Evolutionary conservation across 2,797 vertebrate species (phyloP).

Genomic region (Hyperoplus lanceolatus): DNA sequence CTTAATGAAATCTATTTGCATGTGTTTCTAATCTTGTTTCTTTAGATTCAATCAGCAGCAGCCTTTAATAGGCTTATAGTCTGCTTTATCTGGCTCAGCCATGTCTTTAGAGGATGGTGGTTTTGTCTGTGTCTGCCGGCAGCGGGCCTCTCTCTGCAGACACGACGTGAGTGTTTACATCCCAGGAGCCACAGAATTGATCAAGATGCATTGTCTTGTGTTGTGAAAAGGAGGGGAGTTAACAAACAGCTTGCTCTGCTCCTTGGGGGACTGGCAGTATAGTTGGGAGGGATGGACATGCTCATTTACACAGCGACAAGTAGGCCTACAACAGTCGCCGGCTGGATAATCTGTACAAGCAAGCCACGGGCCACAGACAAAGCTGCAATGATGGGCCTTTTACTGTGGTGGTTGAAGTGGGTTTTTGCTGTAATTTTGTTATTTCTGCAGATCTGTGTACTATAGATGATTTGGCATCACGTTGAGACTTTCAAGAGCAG

Average conservation of each 20-base stretch:
- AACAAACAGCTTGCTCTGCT: neutral
- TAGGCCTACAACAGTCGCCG: neutral
- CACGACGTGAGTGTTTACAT: slow-evolving; percentile 24
- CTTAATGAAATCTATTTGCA: slow-evolving; percentile 53
- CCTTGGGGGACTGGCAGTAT: neutral
- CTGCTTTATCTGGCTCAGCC: slow-evolving; percentile 48
- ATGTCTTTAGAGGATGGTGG: slow-evolving; percentile 12
- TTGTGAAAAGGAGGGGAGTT: neutral
- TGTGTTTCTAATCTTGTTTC: slow-evolving; percentile 55
- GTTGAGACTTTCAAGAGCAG: neutral
- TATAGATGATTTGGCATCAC: neutral
- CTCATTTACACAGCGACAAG: slow-evolving; percentile 13
- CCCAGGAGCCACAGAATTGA: slow-evolving; percentile 10
- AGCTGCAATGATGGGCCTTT: neutral
- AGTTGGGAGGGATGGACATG: neutral
- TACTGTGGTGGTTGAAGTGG: no score
- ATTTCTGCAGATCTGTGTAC: neutral
- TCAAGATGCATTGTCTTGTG: neutral
- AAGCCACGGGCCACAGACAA: neutral
- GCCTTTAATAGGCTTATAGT: slow-evolving; percentile 39
- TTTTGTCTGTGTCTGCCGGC: slow-evolving; percentile 16
- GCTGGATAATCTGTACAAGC: neutral
- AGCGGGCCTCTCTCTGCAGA: neutral
- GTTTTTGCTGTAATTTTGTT: no score
- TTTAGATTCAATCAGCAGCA: slow-evolving; percentile 32